Evolutionary conservation across 1,140 invertebrate genomes (phyloP).

Genomic region (Stegodyphus dumicola): DNA sequence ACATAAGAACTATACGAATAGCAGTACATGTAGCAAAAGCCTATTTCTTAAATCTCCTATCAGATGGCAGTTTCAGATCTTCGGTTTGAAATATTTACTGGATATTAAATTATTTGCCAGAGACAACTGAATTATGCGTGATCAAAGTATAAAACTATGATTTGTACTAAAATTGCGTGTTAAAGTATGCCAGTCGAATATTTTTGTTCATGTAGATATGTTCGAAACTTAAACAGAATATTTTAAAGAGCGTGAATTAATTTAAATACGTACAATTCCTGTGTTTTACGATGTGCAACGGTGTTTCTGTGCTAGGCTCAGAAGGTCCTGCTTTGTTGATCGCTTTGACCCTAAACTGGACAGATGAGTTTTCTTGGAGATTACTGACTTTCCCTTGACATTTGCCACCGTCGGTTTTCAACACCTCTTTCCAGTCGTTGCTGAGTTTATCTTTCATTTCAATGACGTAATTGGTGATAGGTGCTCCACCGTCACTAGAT

Average conservation of each 20-base stretch:
- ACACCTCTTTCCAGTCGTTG: constrained; percentile 91
- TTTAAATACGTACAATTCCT: constrained; percentile 76
- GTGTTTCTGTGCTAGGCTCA: constrained; percentile 87
- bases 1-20: no score
- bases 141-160: no score
- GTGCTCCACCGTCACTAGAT: constrained; percentile 83
- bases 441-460: constrained; percentile 96
- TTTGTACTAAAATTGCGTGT: no score
- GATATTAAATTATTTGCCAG: no score
- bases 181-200: no score
- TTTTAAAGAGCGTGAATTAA: neutral
- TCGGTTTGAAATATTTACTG: no score
- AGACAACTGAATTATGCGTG: no score
- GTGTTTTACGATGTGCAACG: constrained; percentile 89
- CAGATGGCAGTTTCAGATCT: no score
- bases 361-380: constrained; percentile 88
- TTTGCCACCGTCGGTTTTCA: constrained; percentile 82
- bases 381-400: constrained; percentile 87
- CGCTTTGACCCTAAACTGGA: constrained; percentile 85
- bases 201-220: no score
- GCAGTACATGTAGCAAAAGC: no score
- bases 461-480: constrained; percentile 85
- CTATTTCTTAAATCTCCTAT: no score
- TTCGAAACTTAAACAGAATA: no score
- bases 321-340: constrained; percentile 70